Base-by-base conservation (phyloP, 1,140 invertebrate species). In the Lepidurus arcticus region DNA sequence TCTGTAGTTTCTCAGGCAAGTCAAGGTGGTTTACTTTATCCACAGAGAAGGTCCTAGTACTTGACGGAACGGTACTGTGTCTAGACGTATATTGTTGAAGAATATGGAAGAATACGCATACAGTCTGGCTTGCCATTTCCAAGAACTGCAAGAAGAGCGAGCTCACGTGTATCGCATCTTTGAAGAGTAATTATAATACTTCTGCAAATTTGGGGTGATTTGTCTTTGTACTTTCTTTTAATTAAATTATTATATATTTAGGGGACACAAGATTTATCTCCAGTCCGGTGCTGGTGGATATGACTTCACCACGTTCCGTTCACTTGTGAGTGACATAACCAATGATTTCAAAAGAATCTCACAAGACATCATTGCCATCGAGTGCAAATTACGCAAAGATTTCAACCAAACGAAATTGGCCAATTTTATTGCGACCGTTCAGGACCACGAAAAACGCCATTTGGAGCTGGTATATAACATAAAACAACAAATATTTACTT, bases 181-280 rank as follows among this genome's bases (percentile, higher is more conserved):
- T 44, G 65, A 78, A 21, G 78, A 78, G 78, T 78, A 44, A 78
- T 34, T 34, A 34, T 34, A 34, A 34, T 34, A 34, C 34, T 34
- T 34, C 34, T 4, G 34, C 34, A 4, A 34, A 34, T 34, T 34
- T 34, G 2, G 2, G 34, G 34, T 34, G 34, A 4, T 34, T 34
- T 2, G 26, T 26, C 26, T 1, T 42, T 73, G 43, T 8, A 10
- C 44, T 2, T 21, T 24, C 24, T 24, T 24, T 21, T 79, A 45
- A 53, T 53, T 0, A 7, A 7, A 76, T 21, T 42, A 24, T 6
- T 79, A 11, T 78, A 7, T 73, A 24, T 74, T 42, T 43, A 80
- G 79, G 42, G 79, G 79, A 7, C 79, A 80, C 24, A 80, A 80
- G 77, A 80, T 80, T 74, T 80, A 80, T 74, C 42, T 80, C 13